A percentile compares a stretch with the other conserved stretches of the same genome.
Conservation (phyloP, 1,140 invertebrate species). For the Tenebrio molitor region DNA sequence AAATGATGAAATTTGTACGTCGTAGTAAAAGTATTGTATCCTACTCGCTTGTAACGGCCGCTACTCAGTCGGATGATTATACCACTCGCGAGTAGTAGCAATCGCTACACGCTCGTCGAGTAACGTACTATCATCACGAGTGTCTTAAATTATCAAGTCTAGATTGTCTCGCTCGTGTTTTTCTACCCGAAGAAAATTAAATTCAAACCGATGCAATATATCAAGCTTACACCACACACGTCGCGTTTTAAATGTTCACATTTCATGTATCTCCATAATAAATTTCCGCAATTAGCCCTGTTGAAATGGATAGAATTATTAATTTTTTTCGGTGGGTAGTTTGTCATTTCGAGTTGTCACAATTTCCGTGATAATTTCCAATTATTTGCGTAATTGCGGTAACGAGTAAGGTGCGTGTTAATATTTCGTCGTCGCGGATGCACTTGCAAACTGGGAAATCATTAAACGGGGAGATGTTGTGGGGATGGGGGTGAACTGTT, state of each 20-base stretch:
- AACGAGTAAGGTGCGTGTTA: background rate
- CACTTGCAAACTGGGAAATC: background rate
- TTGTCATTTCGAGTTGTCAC: slow-evolving; percentile 1
- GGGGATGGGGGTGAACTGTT: slow-evolving; percentile 17
- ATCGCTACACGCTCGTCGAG: no score
- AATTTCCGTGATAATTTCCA: background rate
- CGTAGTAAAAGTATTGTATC: no score
- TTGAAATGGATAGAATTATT: slow-evolving; percentile 23
- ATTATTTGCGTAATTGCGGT: slow-evolving; percentile 11
- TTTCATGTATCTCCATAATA: slow-evolving; percentile 28
- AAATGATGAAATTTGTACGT: no score
- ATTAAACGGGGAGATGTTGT: background rate
- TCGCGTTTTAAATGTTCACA: slow-evolving; percentile 8
- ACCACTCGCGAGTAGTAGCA: no score
- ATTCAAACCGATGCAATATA: slow-evolving; percentile 5
- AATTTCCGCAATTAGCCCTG: slow-evolving; percentile 19
- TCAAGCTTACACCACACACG: slow-evolving; percentile 18
- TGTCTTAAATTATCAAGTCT: no score
- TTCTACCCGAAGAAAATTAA: no score
- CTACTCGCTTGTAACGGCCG: no score
- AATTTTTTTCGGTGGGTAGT: slow-evolving; percentile 2
- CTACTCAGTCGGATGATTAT: no score
- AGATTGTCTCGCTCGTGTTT: no score
- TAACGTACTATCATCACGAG: no score
- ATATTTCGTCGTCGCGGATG: background rate